Evolutionary conservation across 2,797 vertebrate species (phyloP).

Genomic region (Crenuchus spilurus): DNA sequence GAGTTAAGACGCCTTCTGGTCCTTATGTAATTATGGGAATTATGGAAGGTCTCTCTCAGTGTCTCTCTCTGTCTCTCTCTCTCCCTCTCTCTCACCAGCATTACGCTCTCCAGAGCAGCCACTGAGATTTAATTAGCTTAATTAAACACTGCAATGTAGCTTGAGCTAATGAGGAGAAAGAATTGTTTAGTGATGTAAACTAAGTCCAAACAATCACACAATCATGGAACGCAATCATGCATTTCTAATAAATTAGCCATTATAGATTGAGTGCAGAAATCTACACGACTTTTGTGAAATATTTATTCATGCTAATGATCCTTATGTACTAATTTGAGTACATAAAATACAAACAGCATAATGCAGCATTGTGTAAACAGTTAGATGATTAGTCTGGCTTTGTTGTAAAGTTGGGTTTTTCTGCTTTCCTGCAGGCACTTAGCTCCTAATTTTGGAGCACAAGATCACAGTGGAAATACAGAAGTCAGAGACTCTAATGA

Average conservation of each 20-base stretch:
- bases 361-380: not conserved
- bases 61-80: not conserved
- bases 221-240: conserved; percentile 37
- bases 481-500: no score
- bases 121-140: conserved; percentile 52
- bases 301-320: conserved; percentile 32
- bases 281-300: conserved; percentile 5
- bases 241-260: conserved; percentile 41
- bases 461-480: not conserved
- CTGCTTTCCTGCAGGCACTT: not conserved
- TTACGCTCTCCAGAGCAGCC: conserved; percentile 35
- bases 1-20: conserved; percentile 16
- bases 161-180: conserved; percentile 46
- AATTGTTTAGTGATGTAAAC: conserved; percentile 41
- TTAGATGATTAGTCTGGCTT: not conserved
- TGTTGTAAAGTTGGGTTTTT: not conserved
- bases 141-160: conserved; percentile 53
- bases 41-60: not conserved
- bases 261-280: conserved; percentile 10
- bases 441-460: not conserved
- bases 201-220: conserved; percentile 44
- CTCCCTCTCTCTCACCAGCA: conserved; percentile 20
- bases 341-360: not conserved
- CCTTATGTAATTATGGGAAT: conserved; percentile 43
- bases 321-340: conserved; percentile 1